Evolutionary conservation across 2,888 invertebrate genomes (phyloP).

Genomic region (Pristionchus maxplancki): DNA sequence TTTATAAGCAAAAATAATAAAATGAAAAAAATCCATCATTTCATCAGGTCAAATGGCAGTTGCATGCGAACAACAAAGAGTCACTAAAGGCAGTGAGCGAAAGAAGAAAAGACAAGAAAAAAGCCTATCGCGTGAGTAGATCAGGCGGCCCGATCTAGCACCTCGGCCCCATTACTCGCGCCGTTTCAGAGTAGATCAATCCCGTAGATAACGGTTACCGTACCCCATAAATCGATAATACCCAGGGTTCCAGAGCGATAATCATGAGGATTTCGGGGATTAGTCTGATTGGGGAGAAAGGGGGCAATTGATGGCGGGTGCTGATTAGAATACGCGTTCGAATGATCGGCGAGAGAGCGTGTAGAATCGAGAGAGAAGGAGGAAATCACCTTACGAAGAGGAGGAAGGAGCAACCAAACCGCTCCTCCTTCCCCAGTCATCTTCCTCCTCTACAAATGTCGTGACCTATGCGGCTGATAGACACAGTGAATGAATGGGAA

Average conservation of each 20-base stretch:
- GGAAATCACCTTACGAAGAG: constrained; percentile 20
- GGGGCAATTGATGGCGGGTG: neutral
- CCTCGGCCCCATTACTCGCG: constrained; percentile 22
- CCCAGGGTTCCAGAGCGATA: neutral
- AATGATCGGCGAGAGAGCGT: neutral
- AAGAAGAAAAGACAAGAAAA: too few species aligned
- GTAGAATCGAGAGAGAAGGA: neutral
- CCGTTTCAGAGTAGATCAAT: neutral
- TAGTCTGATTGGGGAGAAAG: neutral
- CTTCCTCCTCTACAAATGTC: neutral
- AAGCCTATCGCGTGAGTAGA: too few species aligned
- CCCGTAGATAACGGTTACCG: neutral
- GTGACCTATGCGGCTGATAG: neutral
- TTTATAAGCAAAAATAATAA: too few species aligned
- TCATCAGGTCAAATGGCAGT: too few species aligned
- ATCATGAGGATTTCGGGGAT: neutral
- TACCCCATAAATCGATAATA: neutral
- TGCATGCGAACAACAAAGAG: too few species aligned
- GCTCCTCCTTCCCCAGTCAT: neutral
- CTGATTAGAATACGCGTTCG: neutral
- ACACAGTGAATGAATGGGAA: neutral
- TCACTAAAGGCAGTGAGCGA: too few species aligned
- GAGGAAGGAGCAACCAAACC: neutral
- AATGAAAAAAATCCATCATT: too few species aligned
- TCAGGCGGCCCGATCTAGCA: too few species aligned